Evolutionary conservation across 2,888 invertebrate genomes (phyloP).

Genomic region (Eutolmus rufibarbis): DNA sequence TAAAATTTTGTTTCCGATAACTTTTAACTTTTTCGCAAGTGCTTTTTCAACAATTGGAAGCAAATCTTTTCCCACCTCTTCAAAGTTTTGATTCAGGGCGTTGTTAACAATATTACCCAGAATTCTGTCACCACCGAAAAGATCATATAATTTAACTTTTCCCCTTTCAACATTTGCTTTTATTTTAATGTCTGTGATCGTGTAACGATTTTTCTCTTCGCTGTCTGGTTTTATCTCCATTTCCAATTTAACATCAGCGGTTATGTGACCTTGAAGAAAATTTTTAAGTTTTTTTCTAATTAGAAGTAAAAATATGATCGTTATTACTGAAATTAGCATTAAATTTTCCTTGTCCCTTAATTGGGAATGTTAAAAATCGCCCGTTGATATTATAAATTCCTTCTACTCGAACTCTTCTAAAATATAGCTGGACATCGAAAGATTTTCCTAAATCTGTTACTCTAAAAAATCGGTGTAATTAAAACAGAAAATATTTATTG

Average conservation of each 20-base stretch:
- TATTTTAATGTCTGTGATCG: slow-evolving; percentile 70
- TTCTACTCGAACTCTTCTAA: slow-evolving; percentile 52
- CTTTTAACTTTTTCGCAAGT: slow-evolving; percentile 67
- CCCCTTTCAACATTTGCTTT: slow-evolving; percentile 75
- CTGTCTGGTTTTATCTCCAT: slow-evolving; percentile 66
- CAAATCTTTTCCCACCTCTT: slow-evolving; percentile 72
- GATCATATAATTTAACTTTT: slow-evolving; percentile 72
- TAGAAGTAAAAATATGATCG: background rate
- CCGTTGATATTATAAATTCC: slow-evolving; percentile 74
- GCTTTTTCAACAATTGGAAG: slow-evolving; percentile 74
- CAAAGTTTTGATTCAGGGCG: slow-evolving; percentile 72
- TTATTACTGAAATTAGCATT: slow-evolving; percentile 73
- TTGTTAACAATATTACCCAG: slow-evolving; percentile 75
- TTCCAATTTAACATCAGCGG: slow-evolving; percentile 69
- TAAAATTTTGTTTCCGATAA: slow-evolving; percentile 68
- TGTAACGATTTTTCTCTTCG: slow-evolving; percentile 67
- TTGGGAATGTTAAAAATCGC: slow-evolving; percentile 74
- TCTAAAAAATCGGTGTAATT: background rate
- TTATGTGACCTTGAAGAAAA: slow-evolving; percentile 68
- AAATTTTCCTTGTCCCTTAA: slow-evolving; percentile 74
- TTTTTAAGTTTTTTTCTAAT: background rate
- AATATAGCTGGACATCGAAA: background rate
- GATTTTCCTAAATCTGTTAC: background rate
- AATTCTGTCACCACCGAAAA: slow-evolving; percentile 76
- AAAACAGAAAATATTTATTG: background rate